These are phyloP conservation scores for Tholera decimalis DNA, from an alignment of 2,888 invertebrate genomes.

Conservation along the genomic window DNA sequence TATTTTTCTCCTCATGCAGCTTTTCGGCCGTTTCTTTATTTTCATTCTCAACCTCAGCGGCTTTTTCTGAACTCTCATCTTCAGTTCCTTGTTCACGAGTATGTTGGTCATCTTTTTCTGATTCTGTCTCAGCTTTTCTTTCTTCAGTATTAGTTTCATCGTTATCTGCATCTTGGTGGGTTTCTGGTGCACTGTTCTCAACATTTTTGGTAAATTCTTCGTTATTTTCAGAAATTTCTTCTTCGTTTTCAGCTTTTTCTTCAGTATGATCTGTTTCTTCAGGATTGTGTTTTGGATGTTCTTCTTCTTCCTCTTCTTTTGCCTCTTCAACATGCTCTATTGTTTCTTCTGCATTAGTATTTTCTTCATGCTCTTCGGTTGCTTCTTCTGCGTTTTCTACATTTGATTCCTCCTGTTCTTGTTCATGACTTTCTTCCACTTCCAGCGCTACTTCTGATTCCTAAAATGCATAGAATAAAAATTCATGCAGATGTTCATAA, in stretches of 20 bases:
- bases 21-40: slow-evolving; percentile 38
- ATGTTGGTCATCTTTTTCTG: slow-evolving; percentile 41
- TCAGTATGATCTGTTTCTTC: slow-evolving; percentile 24
- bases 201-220: not conserved
- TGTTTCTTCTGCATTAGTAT: slow-evolving; percentile 44
- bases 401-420: slow-evolving; percentile 46
- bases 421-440: slow-evolving; percentile 55
- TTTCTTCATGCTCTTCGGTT: slow-evolving; percentile 52
- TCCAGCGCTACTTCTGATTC: slow-evolving; percentile 72
- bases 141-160: slow-evolving; percentile 24
- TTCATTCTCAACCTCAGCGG: slow-evolving; percentile 44
- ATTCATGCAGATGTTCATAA: slow-evolving; percentile 86
- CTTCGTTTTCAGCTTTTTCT: slow-evolving; percentile 48
- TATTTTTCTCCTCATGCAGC: slow-evolving; percentile 15
- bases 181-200: too few species aligned
- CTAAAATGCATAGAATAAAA: slow-evolving; percentile 85
- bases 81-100: slow-evolving; percentile 2
- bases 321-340: slow-evolving; percentile 54
- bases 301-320: slow-evolving; percentile 1
- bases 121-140: slow-evolving; percentile 38
- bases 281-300: slow-evolving; percentile 4
- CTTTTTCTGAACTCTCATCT: slow-evolving; percentile 17
- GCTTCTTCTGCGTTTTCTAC: slow-evolving; percentile 42
- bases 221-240: slow-evolving; percentile 39
- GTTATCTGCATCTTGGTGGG: slow-evolving; percentile 32